Base-by-base conservation (phyloP, 1,140 invertebrate genomes). In the Drosophila nasuta region DNA sequence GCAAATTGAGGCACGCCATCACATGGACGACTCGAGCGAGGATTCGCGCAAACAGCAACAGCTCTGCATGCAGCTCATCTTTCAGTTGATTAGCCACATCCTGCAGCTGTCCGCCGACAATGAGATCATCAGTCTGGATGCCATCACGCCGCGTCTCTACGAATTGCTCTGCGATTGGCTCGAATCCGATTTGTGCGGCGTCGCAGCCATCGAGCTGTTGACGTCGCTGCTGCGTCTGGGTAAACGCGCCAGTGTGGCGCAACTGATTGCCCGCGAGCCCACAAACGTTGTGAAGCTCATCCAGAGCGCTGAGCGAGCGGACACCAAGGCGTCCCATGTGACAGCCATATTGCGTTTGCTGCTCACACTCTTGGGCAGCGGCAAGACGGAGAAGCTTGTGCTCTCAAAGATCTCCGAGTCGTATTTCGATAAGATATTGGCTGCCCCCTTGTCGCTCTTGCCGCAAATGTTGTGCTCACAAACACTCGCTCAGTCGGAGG, bases 1-100 rank as follows among this genome's bases (percentile, higher is more conserved):
- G 91, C 78, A 79, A 75, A 77, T 92, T n/a, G 88, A 91, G 7
- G 46, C 72, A 1, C 77, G 82, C 5, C 6, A 30, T 5, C 43
- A 58, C 0, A 77, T 85, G 79, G 81, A 91, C 30, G 91, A 92
- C 15, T 69, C 78, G 7, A 89, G 69, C 43, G 92, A 94, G 45
- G 94, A 95, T 67, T 82, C 93, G 4, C 92, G 86, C 28, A 92
- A 92, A 35, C 82, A 91, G 38, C 81, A 82, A 3, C 89, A 91
- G 8, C 74, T 71, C 17, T 92, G 89, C 62, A 69, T 92, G 49
- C 46, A 79, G 13, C 54, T 92, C 7, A 41, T 92, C 7, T 91
- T 92, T 28, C 60, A 63, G 3, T 59, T 92, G 0, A 71, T 92
- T n/a, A 56, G 56, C 38, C 77, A 91, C 45, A 57, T 92, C 1